Evolutionary conservation across 2,113 vertebrate species (phyloP).

Genomic region (Tympanuchus pallidicinctus): DNA sequence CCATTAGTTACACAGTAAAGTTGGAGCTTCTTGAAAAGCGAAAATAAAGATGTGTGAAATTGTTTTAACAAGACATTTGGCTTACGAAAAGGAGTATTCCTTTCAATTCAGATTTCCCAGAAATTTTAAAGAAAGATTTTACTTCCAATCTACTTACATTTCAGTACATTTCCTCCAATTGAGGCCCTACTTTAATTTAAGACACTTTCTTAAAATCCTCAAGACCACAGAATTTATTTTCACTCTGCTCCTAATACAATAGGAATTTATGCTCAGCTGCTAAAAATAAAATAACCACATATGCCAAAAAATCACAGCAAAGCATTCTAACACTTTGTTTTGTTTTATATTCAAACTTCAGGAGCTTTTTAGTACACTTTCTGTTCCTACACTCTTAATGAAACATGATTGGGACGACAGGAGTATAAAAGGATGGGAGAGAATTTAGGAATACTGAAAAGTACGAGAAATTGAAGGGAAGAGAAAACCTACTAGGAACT

Average conservation of each 20-base stretch:
- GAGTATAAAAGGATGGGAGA: background rate
- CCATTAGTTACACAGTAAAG: conserved; percentile 55
- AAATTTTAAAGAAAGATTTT: conserved; percentile 21
- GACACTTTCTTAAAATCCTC: background rate
- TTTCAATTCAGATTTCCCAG: conserved; percentile 15
- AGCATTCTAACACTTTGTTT: background rate
- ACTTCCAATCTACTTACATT: background rate
- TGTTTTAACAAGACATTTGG: conserved; percentile 34
- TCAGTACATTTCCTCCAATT: background rate
- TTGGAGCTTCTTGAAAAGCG: conserved; percentile 37
- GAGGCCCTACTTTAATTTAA: background rate
- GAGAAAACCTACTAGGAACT: background rate
- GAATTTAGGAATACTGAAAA: conserved; percentile 25
- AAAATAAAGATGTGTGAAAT: conserved; percentile 61
- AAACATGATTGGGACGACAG: background rate
- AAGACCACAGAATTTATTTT: background rate
- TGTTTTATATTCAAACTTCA: background rate
- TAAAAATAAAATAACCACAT: background rate
- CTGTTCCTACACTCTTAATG: background rate
- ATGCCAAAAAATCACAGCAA: background rate
- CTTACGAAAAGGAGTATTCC: conserved; percentile 10
- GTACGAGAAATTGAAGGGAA: background rate
- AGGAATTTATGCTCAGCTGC: background rate
- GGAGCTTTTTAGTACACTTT: background rate
- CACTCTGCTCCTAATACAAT: background rate